Percentiles rank a stretch among this genome's conserved stretches.
phyloP scores from a whole-genome alignment of 2,113 vertebrate genomes.

The pig (Sus scrofa) region T2T-Sscrofa CM000824.6:116724001-116724500 shows the following conservation, averaged over 20 bases:
- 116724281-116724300: neutral
- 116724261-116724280: neutral
- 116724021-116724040: neutral
- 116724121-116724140: neutral
- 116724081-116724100: conserved; percentile 31
- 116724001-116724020: neutral
- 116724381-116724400: neutral
- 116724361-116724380: neutral
- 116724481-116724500: neutral
- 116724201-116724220: neutral
- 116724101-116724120: conserved; percentile 9
- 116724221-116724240: neutral
- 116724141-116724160: neutral
- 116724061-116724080: neutral
- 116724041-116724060: conserved; percentile 13
- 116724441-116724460: neutral
- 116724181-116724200: neutral
- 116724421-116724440: neutral
- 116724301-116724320: neutral
- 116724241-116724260: neutral
- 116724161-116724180: neutral
- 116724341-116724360: neutral
- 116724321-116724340: neutral
- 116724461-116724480: neutral
- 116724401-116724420: neutral